Base-by-base conservation (phyloP, 64 coral and sea anemone species). In the Hydrozoanthus tunicans region DNA sequence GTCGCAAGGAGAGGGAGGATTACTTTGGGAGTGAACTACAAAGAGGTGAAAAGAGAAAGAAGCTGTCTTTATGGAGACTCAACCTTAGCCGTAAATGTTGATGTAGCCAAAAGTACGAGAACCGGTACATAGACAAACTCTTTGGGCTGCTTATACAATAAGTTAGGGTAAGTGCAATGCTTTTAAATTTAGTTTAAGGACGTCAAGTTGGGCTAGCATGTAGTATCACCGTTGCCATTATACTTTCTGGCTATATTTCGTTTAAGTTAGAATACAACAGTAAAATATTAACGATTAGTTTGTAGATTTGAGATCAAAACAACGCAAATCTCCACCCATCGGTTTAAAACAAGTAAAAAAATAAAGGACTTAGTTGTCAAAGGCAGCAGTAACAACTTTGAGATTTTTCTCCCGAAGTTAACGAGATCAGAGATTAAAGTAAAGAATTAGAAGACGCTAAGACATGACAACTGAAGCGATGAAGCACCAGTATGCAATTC, bases 51-150 rank as follows among this genome's bases (percentile, higher is more conserved):
- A 79, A 79, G 56, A 5, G 1, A 6, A 73, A 11, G 6, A 71
- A 59, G 65, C 15, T 53, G 51, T 4, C 65, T 70, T 43, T 58
- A 86, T 86, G 83, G 83, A 67, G 54, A 56, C 65, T 14, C 27
- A 13, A 71, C 9, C 25, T 55, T 54, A 9, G 6, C 9, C 55
- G 3, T 70, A 25, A 70, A 32, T 86, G 83, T 25, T 72, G 66
- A n/a, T 13, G 14, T 58, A 70, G 83, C 57, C 58, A 10, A 86
- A 58, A 58, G 53, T 58, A 24, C n/a, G n/a, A 72, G 53, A 86
- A 86, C 82, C 24, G 5, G 17, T 1, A 14, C 5, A 13, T n/a
- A 27, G 32, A 58, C n/a, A 79, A 79, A 6, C 23, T 2, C 56
- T 54, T 59, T 72, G 65, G 57, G 9, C 51, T 14, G 81, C 24